Percentiles rank a stretch among this genome's conserved stretches.
phyloP scores from a whole-genome alignment of 1,140 invertebrate genomes.

The Pteromalus puparum region DNA sequence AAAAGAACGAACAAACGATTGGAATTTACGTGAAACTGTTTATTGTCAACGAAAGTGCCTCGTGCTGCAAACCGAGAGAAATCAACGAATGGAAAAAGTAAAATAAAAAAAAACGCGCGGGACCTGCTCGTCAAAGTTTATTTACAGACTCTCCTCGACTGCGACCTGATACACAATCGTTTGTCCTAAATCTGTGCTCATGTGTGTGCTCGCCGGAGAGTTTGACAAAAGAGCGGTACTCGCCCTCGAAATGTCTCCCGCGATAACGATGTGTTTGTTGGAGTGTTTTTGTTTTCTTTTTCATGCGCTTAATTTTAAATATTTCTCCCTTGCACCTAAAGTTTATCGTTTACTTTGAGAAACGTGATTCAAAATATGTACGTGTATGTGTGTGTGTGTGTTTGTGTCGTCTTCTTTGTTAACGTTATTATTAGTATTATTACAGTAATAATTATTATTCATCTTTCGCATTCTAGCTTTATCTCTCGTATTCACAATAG shows the following conservation, averaged over 20 bases:
- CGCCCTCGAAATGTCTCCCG: neutral
- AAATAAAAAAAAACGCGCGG: too few relatives aligned
- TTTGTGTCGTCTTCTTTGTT: neutral
- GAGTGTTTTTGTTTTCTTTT: neutral
- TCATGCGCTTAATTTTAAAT: neutral
- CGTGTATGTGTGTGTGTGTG: neutral
- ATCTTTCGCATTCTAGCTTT: neutral
- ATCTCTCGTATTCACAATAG: neutral
- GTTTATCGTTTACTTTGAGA: neutral
- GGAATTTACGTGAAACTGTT: neutral
- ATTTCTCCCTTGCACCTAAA: neutral
- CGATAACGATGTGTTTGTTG: neutral
- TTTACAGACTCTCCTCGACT: neutral
- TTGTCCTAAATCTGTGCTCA: neutral
- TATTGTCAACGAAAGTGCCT: slow-evolving; percentile 1
- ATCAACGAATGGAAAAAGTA: neutral
- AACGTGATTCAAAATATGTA: neutral
- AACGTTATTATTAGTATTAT: neutral
- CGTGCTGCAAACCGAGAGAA: neutral
- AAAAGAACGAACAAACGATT: neutral
- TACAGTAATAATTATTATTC: neutral
- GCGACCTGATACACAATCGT: too few relatives aligned
- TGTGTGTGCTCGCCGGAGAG: neutral
- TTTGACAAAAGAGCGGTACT: too few relatives aligned
- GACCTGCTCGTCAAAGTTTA: neutral